Evolutionary conservation across 2,113 vertebrate genomes (phyloP).

Genomic region (Myodes glareolus): DNA sequence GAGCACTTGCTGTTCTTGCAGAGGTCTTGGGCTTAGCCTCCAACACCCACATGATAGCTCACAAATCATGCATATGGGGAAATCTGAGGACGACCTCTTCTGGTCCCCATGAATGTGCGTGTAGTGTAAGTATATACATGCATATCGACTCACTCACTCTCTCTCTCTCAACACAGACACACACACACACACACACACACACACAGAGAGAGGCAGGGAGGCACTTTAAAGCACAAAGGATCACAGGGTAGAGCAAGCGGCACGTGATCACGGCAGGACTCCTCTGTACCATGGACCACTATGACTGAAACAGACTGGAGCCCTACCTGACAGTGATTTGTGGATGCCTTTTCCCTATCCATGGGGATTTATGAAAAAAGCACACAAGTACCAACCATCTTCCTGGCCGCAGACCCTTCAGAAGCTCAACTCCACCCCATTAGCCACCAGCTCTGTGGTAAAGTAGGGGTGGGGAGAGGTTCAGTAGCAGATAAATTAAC

Average conservation of each 20-base stretch:
- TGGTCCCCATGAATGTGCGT: no score
- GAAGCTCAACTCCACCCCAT: no score
- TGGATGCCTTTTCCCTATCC: not conserved
- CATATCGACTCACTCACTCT: no score
- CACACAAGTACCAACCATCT: not conserved
- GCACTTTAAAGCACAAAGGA: not conserved
- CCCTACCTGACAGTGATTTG: not conserved
- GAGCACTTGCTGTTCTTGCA: not conserved
- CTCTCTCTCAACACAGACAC: not conserved
- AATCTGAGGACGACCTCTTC: not conserved
- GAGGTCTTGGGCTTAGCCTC: not conserved
- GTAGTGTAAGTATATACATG: not conserved
- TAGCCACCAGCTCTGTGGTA: not conserved
- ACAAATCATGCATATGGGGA: not conserved
- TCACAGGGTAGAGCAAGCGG: not conserved
- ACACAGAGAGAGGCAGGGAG: not conserved
- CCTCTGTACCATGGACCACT: not conserved
- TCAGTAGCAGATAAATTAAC: slow-evolving; percentile 13
- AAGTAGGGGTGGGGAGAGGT: not conserved
- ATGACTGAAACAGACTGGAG: not conserved
- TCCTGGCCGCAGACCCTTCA: not conserved
- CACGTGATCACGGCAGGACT: not conserved
- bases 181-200: not conserved
- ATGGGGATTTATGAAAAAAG: not conserved
- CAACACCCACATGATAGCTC: not conserved